Conservation (phyloP, 2,113 vertebrate species). For the Chunga burmeisteri region DNA sequence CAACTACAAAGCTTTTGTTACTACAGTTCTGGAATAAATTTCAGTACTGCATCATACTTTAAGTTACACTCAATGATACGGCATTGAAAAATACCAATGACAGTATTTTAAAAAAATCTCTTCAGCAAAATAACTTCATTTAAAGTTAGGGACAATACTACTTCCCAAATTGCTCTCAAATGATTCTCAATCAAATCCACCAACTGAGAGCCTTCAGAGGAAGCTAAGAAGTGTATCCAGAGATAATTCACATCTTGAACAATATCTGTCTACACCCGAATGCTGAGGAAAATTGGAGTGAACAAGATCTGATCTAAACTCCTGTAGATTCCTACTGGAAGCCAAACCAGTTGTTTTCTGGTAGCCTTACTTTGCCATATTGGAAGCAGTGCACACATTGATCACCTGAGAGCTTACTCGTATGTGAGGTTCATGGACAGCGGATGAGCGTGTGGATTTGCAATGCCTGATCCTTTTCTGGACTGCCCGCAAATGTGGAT, state of each 20-base stretch:
- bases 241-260: background rate
- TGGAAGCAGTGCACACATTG: background rate
- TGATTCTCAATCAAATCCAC: background rate
- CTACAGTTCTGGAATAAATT: background rate
- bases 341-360: background rate
- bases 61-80: background rate
- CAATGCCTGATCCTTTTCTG: background rate
- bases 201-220: background rate
- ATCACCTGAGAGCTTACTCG: background rate
- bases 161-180: background rate
- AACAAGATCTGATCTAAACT: background rate
- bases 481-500: background rate
- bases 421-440: background rate
- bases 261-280: background rate
- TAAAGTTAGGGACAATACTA: background rate
- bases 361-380: background rate
- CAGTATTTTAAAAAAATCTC: background rate
- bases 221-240: background rate
- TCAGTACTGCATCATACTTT: background rate
- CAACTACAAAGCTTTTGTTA: background rate
- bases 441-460: background rate
- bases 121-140: background rate
- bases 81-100: background rate
- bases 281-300: background rate
- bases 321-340: background rate